Conservation (phyloP, 2,797 vertebrate species). For the Botia almorhae region DNA sequence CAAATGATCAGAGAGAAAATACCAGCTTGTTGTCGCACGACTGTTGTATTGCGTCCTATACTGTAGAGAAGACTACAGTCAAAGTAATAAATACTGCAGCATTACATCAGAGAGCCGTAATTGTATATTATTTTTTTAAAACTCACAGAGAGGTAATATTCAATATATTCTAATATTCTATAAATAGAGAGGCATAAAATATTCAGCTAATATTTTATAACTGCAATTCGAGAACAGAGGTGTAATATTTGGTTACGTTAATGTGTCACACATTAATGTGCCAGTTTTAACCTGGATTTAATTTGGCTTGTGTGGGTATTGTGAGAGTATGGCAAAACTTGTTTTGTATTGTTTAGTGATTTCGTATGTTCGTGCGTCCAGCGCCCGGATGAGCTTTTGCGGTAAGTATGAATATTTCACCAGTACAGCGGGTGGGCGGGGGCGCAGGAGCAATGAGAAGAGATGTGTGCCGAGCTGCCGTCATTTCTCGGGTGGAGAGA, state of each 20-base stretch:
- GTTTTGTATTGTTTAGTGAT: background rate
- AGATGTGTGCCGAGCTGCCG: constrained; percentile 38
- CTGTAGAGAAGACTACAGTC: background rate
- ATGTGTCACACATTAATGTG: background rate
- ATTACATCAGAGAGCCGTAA: background rate
- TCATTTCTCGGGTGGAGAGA: constrained; percentile 47
- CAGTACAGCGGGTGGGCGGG: constrained; percentile 46
- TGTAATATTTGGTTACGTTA: background rate
- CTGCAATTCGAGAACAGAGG: background rate
- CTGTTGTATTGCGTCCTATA: background rate
- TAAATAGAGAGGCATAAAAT: too few relatives aligned
- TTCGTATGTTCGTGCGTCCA: constrained; percentile 16
- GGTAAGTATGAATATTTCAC: constrained; percentile 37
- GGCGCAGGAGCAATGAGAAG: constrained; percentile 45
- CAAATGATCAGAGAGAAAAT: background rate
- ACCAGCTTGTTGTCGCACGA: background rate
- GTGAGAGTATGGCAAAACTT: background rate
- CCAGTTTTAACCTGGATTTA: background rate
- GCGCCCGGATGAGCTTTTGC: constrained; percentile 15
- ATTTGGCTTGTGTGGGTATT: background rate
- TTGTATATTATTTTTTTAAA: background rate
- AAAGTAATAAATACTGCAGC: background rate
- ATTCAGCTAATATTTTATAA: background rate
- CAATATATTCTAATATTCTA: too few relatives aligned
- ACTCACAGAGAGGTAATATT: background rate